Conservation (phyloP, 2,888 invertebrate genomes). For the Endomychus coccineus region DNA sequence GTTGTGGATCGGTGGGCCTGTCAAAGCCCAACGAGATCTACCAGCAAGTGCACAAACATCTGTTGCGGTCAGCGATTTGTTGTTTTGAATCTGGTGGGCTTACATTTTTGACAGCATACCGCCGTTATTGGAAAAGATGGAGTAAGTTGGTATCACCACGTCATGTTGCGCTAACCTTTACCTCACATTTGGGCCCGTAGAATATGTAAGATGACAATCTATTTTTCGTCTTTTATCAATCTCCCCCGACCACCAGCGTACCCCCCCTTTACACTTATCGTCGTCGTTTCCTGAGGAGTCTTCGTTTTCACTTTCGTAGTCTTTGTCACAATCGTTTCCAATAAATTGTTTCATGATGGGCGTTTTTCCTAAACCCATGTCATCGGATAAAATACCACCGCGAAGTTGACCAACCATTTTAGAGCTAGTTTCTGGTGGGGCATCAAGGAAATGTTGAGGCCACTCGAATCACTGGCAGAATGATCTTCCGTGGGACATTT, state of each 20-base stretch:
- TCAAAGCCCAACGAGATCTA: conserved; percentile 72
- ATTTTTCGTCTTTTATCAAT: conserved; percentile 53
- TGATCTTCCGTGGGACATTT: conserved; percentile 58
- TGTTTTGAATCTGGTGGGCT: conserved; percentile 86
- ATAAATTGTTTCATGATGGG: conserved; percentile 74
- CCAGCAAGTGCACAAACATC: conserved; percentile 61
- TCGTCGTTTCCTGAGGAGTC: conserved; percentile 18
- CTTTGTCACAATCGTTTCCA: conserved; percentile 41
- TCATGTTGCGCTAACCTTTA: conserved; percentile 61
- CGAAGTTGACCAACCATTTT: conserved; percentile 67
- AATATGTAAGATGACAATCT: conserved; percentile 62
- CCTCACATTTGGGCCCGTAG: conserved; percentile 74
- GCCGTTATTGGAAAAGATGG: conserved; percentile 58
- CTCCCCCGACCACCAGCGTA: conserved; percentile 79
- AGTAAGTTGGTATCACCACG: conserved; percentile 85
- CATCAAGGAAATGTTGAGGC: conserved; percentile 63
- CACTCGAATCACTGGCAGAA: conserved; percentile 53
- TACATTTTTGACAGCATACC: no score
- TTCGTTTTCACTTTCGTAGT: conserved; percentile 29
- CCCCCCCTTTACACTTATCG: conserved; percentile 49
- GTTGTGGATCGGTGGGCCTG: conserved; percentile 95
- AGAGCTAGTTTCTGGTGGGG: conserved; percentile 79
- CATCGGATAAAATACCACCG: conserved; percentile 52
- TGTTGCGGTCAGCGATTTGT: conserved; percentile 66
- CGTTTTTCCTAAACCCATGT: conserved; percentile 80